Conservation (phyloP, 1,140 invertebrate genomes). For the Goniozus legneri region DNA sequence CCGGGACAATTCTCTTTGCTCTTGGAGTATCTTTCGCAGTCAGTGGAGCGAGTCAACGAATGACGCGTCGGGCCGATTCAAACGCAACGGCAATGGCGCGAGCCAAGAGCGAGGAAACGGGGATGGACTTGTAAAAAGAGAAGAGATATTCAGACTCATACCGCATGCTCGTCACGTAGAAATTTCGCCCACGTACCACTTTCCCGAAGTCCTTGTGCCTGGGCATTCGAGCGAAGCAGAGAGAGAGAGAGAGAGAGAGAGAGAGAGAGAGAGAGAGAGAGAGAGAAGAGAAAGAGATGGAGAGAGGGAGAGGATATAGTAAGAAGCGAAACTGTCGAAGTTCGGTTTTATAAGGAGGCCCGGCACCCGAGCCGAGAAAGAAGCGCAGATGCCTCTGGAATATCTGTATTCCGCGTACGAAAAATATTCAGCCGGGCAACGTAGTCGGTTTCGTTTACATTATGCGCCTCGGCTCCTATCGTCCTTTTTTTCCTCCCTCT, state of each 20-base stretch:
- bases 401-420: constrained; percentile 32
- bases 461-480: constrained; percentile 6
- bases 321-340: constrained; percentile 29
- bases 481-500: constrained; percentile 6
- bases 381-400: constrained; percentile 25
- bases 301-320: too few species aligned
- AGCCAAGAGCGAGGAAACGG: too few species aligned
- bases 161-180: constrained; percentile 32
- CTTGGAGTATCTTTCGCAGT: too few species aligned
- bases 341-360: constrained; percentile 33
- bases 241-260: background rate
- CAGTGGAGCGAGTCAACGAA: too few species aligned
- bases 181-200: constrained; percentile 36
- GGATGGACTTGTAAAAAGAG: background rate
- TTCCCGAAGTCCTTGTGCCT: constrained; percentile 29
- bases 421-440: constrained; percentile 33
- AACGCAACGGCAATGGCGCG: too few species aligned
- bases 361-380: constrained; percentile 2
- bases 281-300: background rate
- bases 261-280: background rate
- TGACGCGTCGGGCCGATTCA: too few species aligned
- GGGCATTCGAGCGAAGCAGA: background rate
- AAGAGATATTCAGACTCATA: background rate
- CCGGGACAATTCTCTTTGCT: too few species aligned
- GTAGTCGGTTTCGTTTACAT: too few species aligned